Evolutionary conservation across 1,140 invertebrate species (phyloP).

Genomic region (Drosophila ohnishii): DNA sequence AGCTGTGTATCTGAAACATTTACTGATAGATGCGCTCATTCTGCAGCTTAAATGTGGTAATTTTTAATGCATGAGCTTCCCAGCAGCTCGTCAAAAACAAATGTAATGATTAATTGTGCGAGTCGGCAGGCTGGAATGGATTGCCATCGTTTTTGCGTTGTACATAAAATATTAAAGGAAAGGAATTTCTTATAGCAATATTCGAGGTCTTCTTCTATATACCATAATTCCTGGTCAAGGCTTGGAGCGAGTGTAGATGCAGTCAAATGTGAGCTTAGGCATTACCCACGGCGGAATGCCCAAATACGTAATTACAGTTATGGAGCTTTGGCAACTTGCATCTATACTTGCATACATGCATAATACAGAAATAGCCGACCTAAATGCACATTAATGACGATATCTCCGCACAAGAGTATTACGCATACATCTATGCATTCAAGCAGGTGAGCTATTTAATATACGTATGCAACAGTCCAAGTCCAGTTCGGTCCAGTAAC

Average conservation of each 20-base stretch:
- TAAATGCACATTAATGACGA: conserved; percentile 68
- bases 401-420: conserved; percentile 31
- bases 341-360: conserved; percentile 12
- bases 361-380: conserved; percentile 42
- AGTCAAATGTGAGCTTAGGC: conserved; percentile 43
- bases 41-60: conserved; percentile 44
- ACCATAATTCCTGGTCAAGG: conserved; percentile 15
- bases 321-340: conserved; percentile 27
- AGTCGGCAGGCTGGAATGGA: conserved; percentile 23
- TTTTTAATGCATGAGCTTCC: conserved; percentile 50
- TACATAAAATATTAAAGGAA: conserved; percentile 32
- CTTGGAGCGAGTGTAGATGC: conserved; percentile 7
- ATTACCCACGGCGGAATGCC: conserved; percentile 41
- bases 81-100: conserved; percentile 32
- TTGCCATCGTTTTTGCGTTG: conserved; percentile 9
- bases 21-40: conserved; percentile 50
- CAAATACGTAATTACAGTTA: conserved; percentile 52
- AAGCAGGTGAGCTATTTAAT: conserved; percentile 23
- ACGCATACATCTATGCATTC: conserved; percentile 12
- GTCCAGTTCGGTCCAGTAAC: neutral
- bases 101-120: conserved; percentile 57
- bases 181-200: neutral
- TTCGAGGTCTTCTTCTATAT: neutral
- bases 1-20: conserved; percentile 16
- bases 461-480: conserved; percentile 2